These are phyloP conservation scores for Thermophis baileyi DNA, from an alignment of 2,113 vertebrate species.

Conservation along the genomic window DNA sequence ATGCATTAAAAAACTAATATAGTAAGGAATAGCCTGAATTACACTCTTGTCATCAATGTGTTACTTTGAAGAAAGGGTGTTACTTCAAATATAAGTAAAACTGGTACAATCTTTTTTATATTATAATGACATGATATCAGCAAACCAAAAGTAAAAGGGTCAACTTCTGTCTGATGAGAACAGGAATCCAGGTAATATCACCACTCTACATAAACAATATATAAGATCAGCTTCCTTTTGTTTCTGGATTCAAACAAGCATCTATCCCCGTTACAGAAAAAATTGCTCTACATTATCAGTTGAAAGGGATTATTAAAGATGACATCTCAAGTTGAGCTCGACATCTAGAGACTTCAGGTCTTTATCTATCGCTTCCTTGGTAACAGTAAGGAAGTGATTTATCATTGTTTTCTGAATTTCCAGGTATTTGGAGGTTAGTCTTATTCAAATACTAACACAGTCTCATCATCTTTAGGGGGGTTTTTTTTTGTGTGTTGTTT, in stretches of 20 bases:
- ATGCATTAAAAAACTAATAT: neutral
- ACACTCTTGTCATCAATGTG: neutral
- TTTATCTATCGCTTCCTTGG: neutral
- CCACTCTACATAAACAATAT: neutral
- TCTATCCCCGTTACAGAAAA: neutral
- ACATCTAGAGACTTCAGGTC: neutral
- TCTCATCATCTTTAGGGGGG: neutral
- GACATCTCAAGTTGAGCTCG: neutral
- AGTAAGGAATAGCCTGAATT: neutral
- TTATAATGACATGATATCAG: neutral
- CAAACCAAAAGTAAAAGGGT: neutral
- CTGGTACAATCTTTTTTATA: neutral
- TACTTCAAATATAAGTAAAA: neutral
- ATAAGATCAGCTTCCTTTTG: neutral
- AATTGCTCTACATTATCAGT: neutral
- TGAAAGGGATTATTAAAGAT: fast-evolving
- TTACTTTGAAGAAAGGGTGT: neutral
- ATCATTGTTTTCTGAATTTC: neutral
- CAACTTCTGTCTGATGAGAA: neutral
- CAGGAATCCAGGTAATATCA: neutral
- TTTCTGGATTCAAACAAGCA: neutral
- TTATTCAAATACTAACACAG: neutral
- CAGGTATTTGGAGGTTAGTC: neutral
- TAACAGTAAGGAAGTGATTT: neutral
- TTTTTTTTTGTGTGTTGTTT: neutral